These are phyloP conservation scores for Drosophila lutescens DNA, from an alignment of 2,888 invertebrate species.

Conservation along the genomic window DNA sequence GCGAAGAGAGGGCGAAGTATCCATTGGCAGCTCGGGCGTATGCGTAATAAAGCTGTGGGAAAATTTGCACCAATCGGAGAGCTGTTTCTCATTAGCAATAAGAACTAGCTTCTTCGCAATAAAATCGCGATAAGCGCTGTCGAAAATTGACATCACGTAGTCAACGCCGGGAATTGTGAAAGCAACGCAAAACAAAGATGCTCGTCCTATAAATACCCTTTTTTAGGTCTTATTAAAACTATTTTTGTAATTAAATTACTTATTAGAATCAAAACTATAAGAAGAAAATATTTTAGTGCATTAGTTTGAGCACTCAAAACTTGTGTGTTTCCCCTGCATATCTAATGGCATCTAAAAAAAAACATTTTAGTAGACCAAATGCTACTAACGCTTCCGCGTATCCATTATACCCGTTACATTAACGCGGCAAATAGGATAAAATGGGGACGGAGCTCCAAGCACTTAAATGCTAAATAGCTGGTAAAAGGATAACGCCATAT, in stretches of 20 bases:
- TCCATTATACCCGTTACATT: constrained; percentile 3
- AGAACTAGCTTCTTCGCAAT: constrained; percentile 16
- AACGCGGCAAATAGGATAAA: constrained; percentile 35
- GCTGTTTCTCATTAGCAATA: constrained; percentile 46
- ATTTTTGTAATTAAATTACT: no score
- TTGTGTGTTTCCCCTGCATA: no score
- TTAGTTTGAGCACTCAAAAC: neutral
- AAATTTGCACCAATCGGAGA: constrained; percentile 9
- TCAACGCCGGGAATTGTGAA: constrained; percentile 36
- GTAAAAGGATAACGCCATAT: constrained; percentile 78
- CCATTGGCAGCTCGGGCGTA: constrained; percentile 26
- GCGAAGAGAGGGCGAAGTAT: neutral
- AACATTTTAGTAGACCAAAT: neutral
- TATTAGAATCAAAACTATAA: no score
- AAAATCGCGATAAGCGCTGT: constrained; percentile 51
- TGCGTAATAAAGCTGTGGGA: constrained; percentile 28
- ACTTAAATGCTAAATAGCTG: constrained; percentile 81
- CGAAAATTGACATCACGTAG: constrained; percentile 64
- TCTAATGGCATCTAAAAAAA: neutral
- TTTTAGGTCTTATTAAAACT: neutral
- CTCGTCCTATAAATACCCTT: neutral
- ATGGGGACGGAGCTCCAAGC: constrained; percentile 57
- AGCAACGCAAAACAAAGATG: neutral
- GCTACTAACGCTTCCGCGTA: neutral
- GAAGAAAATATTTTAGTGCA: neutral